These are phyloP conservation scores for Acanthurus leucopareius DNA, from an alignment of 2,797 vertebrate genomes.

Conservation along the genomic window DNA sequence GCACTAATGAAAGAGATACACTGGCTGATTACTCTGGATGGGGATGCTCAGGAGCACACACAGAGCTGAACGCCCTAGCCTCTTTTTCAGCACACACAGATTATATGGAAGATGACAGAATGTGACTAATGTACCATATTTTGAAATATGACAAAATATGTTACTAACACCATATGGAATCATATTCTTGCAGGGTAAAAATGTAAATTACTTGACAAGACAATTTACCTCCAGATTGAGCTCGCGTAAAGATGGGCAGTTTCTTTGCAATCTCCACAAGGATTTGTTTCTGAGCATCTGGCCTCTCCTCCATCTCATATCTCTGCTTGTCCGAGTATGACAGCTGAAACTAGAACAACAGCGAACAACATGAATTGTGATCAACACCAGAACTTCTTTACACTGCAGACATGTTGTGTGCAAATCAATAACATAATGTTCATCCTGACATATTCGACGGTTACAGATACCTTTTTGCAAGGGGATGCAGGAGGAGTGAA, in stretches of 20 bases:
- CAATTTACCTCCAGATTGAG: conserved; percentile 91
- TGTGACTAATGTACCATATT: conserved; percentile 15
- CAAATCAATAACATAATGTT: background rate
- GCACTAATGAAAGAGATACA: conserved; percentile 74
- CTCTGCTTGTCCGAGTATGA: conserved; percentile 94
- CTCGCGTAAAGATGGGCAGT: conserved; percentile 93
- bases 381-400: background rate
- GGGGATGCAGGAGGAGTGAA: conserved; percentile 93
- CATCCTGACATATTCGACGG: background rate
- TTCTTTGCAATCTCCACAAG: conserved; percentile 92
- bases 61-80: conserved; percentile 49
- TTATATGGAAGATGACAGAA: conserved; percentile 23
- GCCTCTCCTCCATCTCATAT: conserved; percentile 94
- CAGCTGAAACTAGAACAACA: conserved; percentile 90
- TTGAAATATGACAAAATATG: background rate
- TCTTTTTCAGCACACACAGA: conserved; percentile 54
- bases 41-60: conserved; percentile 41
- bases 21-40: conserved; percentile 61
- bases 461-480: conserved; percentile 92
- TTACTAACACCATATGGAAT: background rate
- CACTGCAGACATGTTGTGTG: background rate
- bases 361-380: background rate
- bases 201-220: background rate
- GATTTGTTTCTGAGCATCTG: conserved; percentile 95
- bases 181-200: background rate